A percentile compares a stretch with the other conserved stretches of the same genome.
These are phyloP conservation scores for Agrochola lychnidis DNA, from an alignment of 2,888 invertebrate genomes.

Conservation along the genomic window DNA sequence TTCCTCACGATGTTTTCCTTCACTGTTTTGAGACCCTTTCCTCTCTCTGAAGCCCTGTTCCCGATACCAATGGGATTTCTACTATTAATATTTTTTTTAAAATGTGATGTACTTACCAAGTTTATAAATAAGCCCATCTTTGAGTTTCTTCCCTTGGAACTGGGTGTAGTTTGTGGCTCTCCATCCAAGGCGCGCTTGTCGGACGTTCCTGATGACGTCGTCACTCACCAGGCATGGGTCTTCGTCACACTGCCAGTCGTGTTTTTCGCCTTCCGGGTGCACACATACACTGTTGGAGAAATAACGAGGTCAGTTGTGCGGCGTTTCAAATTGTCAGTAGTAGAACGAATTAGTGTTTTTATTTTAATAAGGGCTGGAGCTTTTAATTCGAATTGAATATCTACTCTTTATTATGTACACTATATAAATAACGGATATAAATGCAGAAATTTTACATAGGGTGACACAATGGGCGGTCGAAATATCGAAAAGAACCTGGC, in stretches of 20 bases:
- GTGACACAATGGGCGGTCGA: too few species aligned
- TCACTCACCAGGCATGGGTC: constrained; percentile 94
- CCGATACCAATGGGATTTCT: background rate
- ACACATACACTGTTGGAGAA: constrained; percentile 89
- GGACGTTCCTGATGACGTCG: constrained; percentile 92
- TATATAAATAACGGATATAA: too few species aligned
- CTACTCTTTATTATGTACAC: too few species aligned
- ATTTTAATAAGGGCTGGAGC: background rate
- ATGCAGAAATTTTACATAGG: too few species aligned
- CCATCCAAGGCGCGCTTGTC: constrained; percentile 92
- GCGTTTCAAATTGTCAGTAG: background rate
- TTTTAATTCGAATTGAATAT: background rate
- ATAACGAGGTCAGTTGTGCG: constrained; percentile 5
- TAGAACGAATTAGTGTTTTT: background rate
- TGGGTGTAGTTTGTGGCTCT: constrained; percentile 94
- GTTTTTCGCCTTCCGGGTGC: constrained; percentile 52
- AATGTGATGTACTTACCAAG: constrained; percentile 90
- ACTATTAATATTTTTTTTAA: background rate
- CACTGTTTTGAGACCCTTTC: too few species aligned
- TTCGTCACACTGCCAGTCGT: constrained; percentile 92
- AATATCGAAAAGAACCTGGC: background rate
- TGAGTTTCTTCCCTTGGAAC: constrained; percentile 95
- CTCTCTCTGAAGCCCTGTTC: background rate
- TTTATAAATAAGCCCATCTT: constrained; percentile 94
- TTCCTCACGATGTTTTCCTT: too few species aligned